Conservation (phyloP, 92 coral and sea anemone species). For the Epizoanthus fatuus region DNA sequence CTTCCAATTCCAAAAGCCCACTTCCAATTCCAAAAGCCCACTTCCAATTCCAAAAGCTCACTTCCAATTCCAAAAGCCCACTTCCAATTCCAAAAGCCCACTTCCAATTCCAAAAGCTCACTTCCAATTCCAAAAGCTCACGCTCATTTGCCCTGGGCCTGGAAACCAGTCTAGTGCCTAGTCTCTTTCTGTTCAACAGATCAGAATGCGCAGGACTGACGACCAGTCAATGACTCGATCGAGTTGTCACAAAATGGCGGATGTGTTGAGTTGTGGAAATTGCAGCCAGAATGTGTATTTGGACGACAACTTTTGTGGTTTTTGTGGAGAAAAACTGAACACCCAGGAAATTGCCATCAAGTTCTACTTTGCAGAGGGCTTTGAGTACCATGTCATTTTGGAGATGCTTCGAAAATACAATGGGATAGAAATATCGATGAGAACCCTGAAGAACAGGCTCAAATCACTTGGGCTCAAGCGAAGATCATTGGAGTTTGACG, state of each 20-base stretch:
- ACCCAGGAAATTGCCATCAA: conserved; percentile 46
- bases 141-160: not conserved
- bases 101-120: too few relatives aligned
- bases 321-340: conserved; percentile 53
- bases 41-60: too few relatives aligned
- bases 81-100: too few relatives aligned
- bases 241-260: too few relatives aligned
- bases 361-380: conserved; percentile 55
- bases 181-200: conserved; percentile 22
- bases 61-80: too few relatives aligned
- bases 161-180: conserved; percentile 24
- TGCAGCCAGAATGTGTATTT: conserved; percentile 29
- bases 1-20: too few relatives aligned
- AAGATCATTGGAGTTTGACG: conserved; percentile 27
- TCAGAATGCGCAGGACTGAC: conserved; percentile 25
- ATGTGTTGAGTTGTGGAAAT: not conserved
- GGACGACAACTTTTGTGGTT: conserved; percentile 45
- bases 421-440: conserved; percentile 42
- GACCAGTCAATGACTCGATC: not conserved
- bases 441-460: conserved; percentile 43
- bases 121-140: too few relatives aligned
- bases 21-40: too few relatives aligned
- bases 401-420: conserved; percentile 27
- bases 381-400: conserved; percentile 56
- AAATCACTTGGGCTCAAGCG: conserved; percentile 40